Evolutionary conservation across 2,113 vertebrate species (phyloP), one percentile per base, ranked within the genome.

Genomic region (Etheostoma cragini): DNA sequence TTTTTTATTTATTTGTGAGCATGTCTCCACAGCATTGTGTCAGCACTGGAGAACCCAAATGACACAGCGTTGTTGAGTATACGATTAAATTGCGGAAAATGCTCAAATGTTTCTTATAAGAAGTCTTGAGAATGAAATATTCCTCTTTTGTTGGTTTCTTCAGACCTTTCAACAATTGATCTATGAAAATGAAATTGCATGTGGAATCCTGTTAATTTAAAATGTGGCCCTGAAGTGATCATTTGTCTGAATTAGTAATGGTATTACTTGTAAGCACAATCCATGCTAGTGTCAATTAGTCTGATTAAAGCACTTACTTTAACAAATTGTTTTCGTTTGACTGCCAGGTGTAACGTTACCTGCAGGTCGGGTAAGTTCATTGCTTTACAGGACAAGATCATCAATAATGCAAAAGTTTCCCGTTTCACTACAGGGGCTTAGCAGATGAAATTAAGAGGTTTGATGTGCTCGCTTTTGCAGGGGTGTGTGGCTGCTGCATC

Each of bases 391-490:
- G 75, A 89, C 79, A 68, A 78, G 77, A 47, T 4, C 57, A 82
- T 94, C 58, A 89, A 93, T 93, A 89, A 93, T 93, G 85, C 83
- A 94, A 11, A 14, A 49, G 68, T 67, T 78, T 74, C 84, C 84
- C 3, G 60, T 83, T 77, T 88, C 91, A 89, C 89, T 64, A 76
- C 85, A 88, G 87, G 87, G 76, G 67, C 85, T 79, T 80, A 66
- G 79, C 80, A 87, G 83, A 84, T 85, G 87, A 88, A 94, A 90
- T 85, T 66, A 78, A 91, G 88, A 91, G 81, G 83, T 80, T 58
- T 88, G 74, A 69, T 84, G 85, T 87, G 84, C 61, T 67, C 33
- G 56, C 22, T 30, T 78, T 77, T 60, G 74, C 56, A 42, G 70
- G 82, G 64, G 79, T 57, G 87, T 76, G 74, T 69, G 33, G 69